These are phyloP conservation scores for Spea bombifrons DNA, from an alignment of 2,113 vertebrate species.

Conservation along the genomic window DNA sequence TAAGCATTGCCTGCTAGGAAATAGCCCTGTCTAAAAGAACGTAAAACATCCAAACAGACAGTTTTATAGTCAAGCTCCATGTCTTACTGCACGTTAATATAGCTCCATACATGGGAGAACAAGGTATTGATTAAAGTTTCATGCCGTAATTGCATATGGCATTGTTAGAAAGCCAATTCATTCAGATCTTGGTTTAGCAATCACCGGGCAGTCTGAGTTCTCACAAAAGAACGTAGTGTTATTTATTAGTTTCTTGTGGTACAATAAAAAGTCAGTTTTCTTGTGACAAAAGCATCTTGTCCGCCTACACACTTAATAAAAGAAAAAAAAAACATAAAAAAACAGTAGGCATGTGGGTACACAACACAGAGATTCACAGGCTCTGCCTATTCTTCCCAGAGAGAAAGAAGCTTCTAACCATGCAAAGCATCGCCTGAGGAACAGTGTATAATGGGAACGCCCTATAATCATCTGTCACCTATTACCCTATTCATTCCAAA, in stretches of 20 bases:
- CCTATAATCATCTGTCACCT: slow-evolving; percentile 6
- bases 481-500: neutral
- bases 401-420: neutral
- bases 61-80: neutral
- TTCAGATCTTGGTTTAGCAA: neutral
- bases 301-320: slow-evolving; percentile 17
- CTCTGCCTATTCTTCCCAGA: neutral
- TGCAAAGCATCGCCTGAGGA: neutral
- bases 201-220: neutral
- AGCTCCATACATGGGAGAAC: neutral
- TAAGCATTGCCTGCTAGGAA: neutral
- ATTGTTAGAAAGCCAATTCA: neutral
- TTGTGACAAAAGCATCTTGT: neutral
- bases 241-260: slow-evolving; percentile 16
- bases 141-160: neutral
- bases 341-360: neutral
- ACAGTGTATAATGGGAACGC: neutral
- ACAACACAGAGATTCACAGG: slow-evolving; percentile 16
- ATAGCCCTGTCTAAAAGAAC: neutral
- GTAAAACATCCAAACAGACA: slow-evolving; percentile 1
- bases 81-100: neutral
- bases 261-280: slow-evolving; percentile 6
- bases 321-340: neutral
- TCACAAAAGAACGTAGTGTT: neutral
- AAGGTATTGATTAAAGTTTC: slow-evolving; percentile 11